Percentiles rank a stretch among this genome's conserved stretches.
These are phyloP conservation scores for Phenganax stokvisi DNA, from an alignment of 92 coral and sea anemone genomes.

Conservation along the genomic window DNA sequence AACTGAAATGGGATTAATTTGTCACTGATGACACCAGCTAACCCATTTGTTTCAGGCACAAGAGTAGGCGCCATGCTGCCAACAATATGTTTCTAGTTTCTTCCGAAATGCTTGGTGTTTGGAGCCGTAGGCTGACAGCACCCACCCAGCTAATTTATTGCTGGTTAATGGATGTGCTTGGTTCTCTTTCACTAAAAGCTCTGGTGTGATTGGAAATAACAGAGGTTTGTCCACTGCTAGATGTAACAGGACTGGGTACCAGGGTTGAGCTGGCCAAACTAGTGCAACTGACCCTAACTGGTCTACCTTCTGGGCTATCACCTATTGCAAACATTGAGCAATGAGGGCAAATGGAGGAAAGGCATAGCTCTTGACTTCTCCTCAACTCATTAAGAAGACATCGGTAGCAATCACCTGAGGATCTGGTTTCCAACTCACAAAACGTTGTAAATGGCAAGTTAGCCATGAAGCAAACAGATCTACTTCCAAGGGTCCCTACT, in stretches of 20 bases:
- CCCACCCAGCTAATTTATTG: no score
- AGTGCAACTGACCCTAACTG: neutral
- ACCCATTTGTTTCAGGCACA: neutral
- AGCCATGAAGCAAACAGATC: slow-evolving; percentile 1
- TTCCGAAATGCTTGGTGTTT: neutral
- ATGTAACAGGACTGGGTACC: neutral
- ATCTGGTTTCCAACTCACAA: slow-evolving; percentile 6
- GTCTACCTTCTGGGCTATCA: neutral
- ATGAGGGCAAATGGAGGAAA: slow-evolving; percentile 1
- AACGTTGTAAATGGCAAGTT: neutral
- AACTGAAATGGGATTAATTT: slow-evolving; percentile 4
- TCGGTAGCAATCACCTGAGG: neutral
- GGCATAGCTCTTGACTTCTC: neutral
- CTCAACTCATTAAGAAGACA: neutral
- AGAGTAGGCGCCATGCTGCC: neutral
- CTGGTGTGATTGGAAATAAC: neutral
- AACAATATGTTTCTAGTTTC: neutral
- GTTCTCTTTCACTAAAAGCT: no score
- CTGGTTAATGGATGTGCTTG: no score
- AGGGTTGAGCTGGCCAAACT: slow-evolving; percentile 2
- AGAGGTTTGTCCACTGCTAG: neutral
- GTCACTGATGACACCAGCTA: neutral
- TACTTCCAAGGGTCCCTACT: slow-evolving; percentile 1
- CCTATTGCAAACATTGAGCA: neutral
- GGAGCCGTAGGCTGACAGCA: no score